These are phyloP conservation scores for Semnornis frantzii DNA, from an alignment of 2,113 vertebrate genomes.

Conservation along the genomic window DNA sequence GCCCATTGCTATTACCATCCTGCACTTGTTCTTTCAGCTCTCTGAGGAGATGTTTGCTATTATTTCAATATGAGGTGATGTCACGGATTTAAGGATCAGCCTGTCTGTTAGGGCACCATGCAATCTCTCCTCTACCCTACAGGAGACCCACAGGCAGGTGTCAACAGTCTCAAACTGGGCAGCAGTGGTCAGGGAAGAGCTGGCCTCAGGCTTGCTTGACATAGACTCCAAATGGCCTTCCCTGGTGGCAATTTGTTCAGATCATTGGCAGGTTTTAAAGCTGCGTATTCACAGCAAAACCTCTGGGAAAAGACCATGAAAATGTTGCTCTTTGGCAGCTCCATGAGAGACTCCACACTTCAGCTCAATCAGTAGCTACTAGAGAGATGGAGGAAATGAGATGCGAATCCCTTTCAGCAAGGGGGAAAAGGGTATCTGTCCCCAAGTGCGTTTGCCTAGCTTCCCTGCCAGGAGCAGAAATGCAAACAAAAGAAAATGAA, in stretches of 20 bases:
- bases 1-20: neutral
- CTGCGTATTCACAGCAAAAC: neutral
- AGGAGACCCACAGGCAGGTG: neutral
- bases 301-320: neutral
- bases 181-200: neutral
- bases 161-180: neutral
- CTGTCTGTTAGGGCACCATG: neutral
- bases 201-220: neutral
- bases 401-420: neutral
- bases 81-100: neutral
- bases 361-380: neutral
- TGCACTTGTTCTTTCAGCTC: neutral
- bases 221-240: neutral
- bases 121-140: neutral
- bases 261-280: conserved; percentile 31
- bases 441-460: neutral
- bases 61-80: neutral
- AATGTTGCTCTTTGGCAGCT: neutral
- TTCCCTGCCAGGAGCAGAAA: neutral
- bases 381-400: neutral
- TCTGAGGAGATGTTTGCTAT: neutral
- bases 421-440: neutral
- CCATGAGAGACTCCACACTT: neutral
- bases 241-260: neutral
- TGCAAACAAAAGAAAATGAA: neutral